Evolutionary conservation across 2,888 invertebrate species (phyloP).

Genomic region (Anticlea derivata): DNA sequence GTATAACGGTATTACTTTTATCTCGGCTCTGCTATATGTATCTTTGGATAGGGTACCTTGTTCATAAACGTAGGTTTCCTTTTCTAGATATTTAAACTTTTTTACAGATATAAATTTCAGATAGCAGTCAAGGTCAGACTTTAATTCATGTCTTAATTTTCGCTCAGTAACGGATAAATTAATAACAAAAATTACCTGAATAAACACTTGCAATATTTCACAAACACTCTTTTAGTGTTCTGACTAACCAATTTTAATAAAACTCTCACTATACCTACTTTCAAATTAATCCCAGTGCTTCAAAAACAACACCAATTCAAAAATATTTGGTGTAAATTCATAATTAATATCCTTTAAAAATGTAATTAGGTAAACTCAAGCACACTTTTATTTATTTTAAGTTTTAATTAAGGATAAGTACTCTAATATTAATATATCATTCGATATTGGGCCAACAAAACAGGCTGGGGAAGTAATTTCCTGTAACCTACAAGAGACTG

Average conservation of each 20-base stretch:
- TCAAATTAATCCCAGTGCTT: slow-evolving; percentile 1
- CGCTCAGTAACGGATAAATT: no score
- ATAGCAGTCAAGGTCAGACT: no score
- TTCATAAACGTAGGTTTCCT: slow-evolving; percentile 20
- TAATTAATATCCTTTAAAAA: not conserved
- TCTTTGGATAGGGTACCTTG: slow-evolving; percentile 20
- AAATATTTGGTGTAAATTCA: slow-evolving; percentile 1
- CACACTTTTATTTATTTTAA: not conserved
- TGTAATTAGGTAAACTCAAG: not conserved
- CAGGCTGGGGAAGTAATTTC: slow-evolving; percentile 15
- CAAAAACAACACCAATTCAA: slow-evolving; percentile 2
- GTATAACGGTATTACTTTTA: slow-evolving; percentile 37
- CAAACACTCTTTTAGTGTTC: no score
- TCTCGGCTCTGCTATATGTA: slow-evolving; percentile 28
- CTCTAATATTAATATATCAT: not conserved
- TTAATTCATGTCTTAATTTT: no score
- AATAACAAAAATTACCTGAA: no score
- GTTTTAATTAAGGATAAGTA: no score
- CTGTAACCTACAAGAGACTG: no score
- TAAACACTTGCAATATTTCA: no score
- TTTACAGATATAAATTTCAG: slow-evolving; percentile 2
- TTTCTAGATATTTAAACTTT: slow-evolving; percentile 6
- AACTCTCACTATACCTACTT: slow-evolving; percentile 1
- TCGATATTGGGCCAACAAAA: slow-evolving; percentile 5
- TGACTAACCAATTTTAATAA: slow-evolving; percentile 3